These are phyloP conservation scores for Malacosoma neustria DNA, from an alignment of 2,888 invertebrate species.

Conservation along the genomic window DNA sequence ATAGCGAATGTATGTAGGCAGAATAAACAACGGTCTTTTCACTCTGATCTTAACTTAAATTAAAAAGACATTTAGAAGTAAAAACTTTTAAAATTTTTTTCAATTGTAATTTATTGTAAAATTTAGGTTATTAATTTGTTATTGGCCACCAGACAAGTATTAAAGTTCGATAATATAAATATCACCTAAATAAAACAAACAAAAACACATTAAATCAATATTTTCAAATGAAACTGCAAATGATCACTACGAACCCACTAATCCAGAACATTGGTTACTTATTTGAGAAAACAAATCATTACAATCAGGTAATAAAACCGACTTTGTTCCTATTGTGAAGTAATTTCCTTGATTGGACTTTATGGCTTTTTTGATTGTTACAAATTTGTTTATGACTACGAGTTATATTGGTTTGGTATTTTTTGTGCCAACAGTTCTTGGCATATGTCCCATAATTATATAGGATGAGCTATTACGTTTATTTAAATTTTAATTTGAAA, in stretches of 20 bases:
- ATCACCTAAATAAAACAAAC: too few relatives aligned
- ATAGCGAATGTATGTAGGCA: too few relatives aligned
- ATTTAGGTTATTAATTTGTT: too few relatives aligned
- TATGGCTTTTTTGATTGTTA: constrained; percentile 57
- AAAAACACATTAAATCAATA: too few relatives aligned
- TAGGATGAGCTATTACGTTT: constrained; percentile 1
- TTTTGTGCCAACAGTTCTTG: constrained; percentile 5
- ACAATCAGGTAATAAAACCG: constrained; percentile 65
- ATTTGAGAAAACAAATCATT: constrained; percentile 69
- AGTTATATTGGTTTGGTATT: constrained; percentile 16
- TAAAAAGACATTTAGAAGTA: too few relatives aligned
- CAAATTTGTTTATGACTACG: constrained; percentile 59
- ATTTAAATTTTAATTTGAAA: not conserved
- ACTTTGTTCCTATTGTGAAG: constrained; percentile 52
- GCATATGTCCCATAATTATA: constrained; percentile 4
- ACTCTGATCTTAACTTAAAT: too few relatives aligned
- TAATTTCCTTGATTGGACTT: constrained; percentile 54
- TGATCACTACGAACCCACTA: constrained; percentile 1
- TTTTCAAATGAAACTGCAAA: too few relatives aligned
- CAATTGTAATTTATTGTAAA: too few relatives aligned
- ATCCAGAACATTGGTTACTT: constrained; percentile 25
- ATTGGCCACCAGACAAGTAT: too few relatives aligned
- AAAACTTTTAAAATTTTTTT: too few relatives aligned
- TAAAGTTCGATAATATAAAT: too few relatives aligned
- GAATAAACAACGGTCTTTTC: too few relatives aligned